Conservation (phyloP, 2,797 vertebrate species). For the Adrianichthys oophorus region DNA sequence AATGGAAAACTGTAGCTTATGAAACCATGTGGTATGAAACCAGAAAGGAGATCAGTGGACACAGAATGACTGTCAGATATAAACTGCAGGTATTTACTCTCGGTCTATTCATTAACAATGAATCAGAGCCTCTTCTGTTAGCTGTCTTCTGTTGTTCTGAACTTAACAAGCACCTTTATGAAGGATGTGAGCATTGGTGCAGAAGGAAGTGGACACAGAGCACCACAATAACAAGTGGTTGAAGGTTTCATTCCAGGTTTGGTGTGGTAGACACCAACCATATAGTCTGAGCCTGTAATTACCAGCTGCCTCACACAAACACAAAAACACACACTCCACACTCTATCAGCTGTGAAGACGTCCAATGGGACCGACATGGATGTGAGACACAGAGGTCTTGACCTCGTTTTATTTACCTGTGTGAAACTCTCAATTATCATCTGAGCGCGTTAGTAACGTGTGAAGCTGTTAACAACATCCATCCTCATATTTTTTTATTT, state of each 20-base stretch:
- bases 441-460: neutral
- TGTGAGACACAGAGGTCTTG: conserved; percentile 35
- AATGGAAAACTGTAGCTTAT: too few relatives aligned
- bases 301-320: conserved; percentile 10
- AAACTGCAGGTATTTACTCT: too few relatives aligned
- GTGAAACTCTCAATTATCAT: conserved; percentile 21
- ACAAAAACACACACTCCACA: conserved; percentile 25
- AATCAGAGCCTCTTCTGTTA: too few relatives aligned
- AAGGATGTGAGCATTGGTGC: neutral
- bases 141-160: neutral
- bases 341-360: conserved; percentile 4
- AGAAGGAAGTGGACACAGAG: neutral
- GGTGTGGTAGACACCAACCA: neutral
- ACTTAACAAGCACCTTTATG: neutral
- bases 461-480: neutral
- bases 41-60: neutral
- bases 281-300: conserved; percentile 12
- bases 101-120: too few relatives aligned
- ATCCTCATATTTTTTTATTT: conserved; percentile 16
- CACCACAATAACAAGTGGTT: neutral
- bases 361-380: conserved; percentile 11
- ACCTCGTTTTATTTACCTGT: conserved; percentile 32
- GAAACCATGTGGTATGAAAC: neutral
- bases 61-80: too few relatives aligned
- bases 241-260: conserved; percentile 1